Conservation (phyloP, 1,140 invertebrate genomes). For the Pachypeltis micranthus region DNA sequence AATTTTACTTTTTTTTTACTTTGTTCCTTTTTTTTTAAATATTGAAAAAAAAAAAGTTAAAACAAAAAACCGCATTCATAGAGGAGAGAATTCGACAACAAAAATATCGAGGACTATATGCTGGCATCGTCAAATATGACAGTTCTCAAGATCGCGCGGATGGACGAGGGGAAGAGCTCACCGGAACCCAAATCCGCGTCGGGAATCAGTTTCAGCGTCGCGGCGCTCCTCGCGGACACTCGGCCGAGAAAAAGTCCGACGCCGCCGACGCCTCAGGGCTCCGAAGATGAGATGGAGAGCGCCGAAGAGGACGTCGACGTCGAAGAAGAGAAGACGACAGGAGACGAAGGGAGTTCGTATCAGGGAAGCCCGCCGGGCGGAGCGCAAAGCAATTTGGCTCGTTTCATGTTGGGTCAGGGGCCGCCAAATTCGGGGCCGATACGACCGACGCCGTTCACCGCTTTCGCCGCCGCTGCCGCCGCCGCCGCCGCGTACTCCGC, state of each 20-base stretch:
- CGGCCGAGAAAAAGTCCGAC: constrained; percentile 15
- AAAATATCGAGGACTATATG: too few relatives aligned
- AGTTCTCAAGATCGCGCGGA: constrained; percentile 16
- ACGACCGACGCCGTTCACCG: constrained; percentile 31
- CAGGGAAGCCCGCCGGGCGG: constrained; percentile 8
- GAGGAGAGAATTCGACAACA: too few relatives aligned
- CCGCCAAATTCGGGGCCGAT: constrained; percentile 26
- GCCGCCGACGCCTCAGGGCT: not conserved
- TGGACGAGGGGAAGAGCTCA: constrained; percentile 28
- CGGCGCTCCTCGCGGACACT: constrained; percentile 37
- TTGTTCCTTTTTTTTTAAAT: too few relatives aligned
- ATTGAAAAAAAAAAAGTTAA: too few relatives aligned
- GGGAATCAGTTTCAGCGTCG: constrained; percentile 40
- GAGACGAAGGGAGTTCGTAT: not conserved
- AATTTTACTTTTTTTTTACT: too few relatives aligned
- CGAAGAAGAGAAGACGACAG: constrained; percentile 13
- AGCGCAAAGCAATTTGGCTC: constrained; percentile 15
- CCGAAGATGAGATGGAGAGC: constrained; percentile 10
- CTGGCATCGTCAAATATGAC: constrained; percentile 20
- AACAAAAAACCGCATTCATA: too few relatives aligned
- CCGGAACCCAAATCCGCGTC: constrained; percentile 29
- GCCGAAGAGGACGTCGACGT: constrained; percentile 21
- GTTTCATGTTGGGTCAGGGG: constrained; percentile 20
- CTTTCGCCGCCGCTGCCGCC: constrained; percentile 25
- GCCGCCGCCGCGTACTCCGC: constrained; percentile 27